Percentiles rank a stretch among this genome's conserved stretches.
phyloP scores from a whole-genome alignment of 2,888 invertebrate genomes.

The Caenorhabditis auriculariae region DNA sequence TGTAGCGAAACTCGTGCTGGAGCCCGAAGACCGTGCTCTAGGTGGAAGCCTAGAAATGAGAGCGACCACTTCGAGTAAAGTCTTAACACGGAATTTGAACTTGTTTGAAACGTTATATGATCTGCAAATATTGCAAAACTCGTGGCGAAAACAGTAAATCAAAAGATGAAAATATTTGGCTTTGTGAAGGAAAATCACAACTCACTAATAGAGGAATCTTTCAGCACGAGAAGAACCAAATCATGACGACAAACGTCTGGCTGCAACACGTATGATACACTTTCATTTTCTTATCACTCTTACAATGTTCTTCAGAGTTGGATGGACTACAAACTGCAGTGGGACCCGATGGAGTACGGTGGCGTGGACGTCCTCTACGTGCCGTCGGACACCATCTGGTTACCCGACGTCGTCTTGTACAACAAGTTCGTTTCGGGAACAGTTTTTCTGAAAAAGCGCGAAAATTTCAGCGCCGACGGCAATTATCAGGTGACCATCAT shows the following conservation, averaged over 20 bases:
- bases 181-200: not conserved
- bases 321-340: conserved; percentile 62
- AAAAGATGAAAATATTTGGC: too few relatives aligned
- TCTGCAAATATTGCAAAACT: too few relatives aligned
- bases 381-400: conserved; percentile 63
- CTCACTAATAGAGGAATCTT: conserved; percentile 64
- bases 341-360: conserved; percentile 63
- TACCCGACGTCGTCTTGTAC: conserved; percentile 63
- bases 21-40: too few relatives aligned
- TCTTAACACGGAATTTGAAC: too few relatives aligned
- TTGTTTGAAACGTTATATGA: too few relatives aligned
- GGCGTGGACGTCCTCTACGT: conserved; percentile 64
- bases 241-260: conserved; percentile 63
- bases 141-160: too few relatives aligned
- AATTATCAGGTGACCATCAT: conserved; percentile 64
- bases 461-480: conserved; percentile 63
- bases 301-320: conserved; percentile 52
- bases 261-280: conserved; percentile 55
- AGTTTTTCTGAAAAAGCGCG: not conserved
- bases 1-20: too few relatives aligned
- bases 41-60: too few relatives aligned
- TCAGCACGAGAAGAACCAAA: conserved; percentile 72
- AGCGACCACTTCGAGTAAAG: too few relatives aligned
- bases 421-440: conserved; percentile 50
- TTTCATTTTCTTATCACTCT: not conserved